These are phyloP conservation scores for Aurelia aurita DNA, from an alignment of 30 jellyfish, hydroid and myxozoan species.

Conservation along the genomic window DNA sequence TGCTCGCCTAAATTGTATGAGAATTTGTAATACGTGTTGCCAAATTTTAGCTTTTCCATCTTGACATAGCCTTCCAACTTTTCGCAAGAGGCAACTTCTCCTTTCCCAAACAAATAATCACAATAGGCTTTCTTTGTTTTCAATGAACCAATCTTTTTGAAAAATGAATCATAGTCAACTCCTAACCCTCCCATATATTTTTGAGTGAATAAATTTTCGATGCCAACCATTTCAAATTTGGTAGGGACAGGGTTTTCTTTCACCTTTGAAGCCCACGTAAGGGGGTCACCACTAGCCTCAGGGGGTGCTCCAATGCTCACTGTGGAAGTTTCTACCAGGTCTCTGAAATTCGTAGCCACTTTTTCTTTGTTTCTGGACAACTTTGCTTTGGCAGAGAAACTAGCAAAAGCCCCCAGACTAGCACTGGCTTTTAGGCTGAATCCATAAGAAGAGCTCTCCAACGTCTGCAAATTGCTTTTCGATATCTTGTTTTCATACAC, in stretches of 20 bases:
- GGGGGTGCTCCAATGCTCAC: constrained; percentile 81
- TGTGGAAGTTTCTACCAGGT: constrained; percentile 55
- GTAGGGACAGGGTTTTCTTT: constrained; percentile 79
- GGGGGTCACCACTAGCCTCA: constrained; percentile 65
- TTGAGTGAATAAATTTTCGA: constrained; percentile 62
- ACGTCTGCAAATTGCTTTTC: neutral
- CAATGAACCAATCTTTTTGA: no score
- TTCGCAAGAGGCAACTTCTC: no score
- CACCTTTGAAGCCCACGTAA: constrained; percentile 73
- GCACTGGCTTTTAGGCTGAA: constrained; percentile 49
- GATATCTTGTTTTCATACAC: constrained; percentile 70
- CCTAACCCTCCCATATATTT: constrained; percentile 34
- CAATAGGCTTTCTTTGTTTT: no score
- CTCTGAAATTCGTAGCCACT: constrained; percentile 39
- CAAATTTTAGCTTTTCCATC: no score
- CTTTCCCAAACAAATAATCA: no score
- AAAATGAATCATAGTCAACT: no score
- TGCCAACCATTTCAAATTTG: constrained; percentile 41
- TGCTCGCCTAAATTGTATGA: no score
- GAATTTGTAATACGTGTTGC: no score
- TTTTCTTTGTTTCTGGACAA: constrained; percentile 22
- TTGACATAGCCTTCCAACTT: no score
- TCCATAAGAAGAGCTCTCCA: neutral
- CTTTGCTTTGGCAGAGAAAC: constrained; percentile 28
- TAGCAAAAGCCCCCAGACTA: neutral